phyloP scores from a whole-genome alignment of 2,113 vertebrate genomes.

The Neopipo cinnamomea region DNA sequence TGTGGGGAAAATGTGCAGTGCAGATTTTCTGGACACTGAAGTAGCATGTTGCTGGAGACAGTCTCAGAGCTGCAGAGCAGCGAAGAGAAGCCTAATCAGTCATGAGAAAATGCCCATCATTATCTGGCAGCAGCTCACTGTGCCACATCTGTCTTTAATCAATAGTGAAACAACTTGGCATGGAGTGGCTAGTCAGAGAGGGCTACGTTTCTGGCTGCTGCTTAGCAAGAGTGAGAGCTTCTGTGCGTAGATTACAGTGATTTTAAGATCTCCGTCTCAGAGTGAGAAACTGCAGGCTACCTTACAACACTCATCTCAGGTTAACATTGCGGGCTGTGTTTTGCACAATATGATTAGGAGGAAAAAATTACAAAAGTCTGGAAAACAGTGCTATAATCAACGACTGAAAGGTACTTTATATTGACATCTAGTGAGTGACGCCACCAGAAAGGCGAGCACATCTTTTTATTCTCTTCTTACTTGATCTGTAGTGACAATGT shows the following conservation, averaged over 20 bases:
- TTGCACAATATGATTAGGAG: background rate
- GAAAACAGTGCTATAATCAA: background rate
- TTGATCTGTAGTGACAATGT: background rate
- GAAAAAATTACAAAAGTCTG: background rate
- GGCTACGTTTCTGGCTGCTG: background rate
- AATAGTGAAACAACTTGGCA: background rate
- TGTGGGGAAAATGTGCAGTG: background rate
- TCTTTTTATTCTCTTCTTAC: background rate
- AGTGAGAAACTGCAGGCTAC: background rate
- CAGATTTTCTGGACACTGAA: background rate
- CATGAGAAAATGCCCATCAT: background rate
- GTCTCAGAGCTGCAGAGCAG: background rate
- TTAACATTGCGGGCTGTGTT: background rate
- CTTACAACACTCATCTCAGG: background rate
- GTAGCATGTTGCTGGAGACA: background rate
- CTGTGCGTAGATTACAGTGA: background rate
- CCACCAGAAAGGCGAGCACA: background rate
- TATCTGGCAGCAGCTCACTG: background rate
- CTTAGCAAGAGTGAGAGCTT: background rate
- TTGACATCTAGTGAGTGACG: rapidly evolving
- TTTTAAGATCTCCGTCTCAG: background rate
- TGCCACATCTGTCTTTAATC: background rate
- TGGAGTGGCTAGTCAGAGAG: background rate
- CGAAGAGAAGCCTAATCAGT: background rate
- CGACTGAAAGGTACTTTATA: background rate